These are phyloP conservation scores for Neolamprologus toae DNA, from an alignment of 2,113 vertebrate genomes.

Conservation along the genomic window DNA sequence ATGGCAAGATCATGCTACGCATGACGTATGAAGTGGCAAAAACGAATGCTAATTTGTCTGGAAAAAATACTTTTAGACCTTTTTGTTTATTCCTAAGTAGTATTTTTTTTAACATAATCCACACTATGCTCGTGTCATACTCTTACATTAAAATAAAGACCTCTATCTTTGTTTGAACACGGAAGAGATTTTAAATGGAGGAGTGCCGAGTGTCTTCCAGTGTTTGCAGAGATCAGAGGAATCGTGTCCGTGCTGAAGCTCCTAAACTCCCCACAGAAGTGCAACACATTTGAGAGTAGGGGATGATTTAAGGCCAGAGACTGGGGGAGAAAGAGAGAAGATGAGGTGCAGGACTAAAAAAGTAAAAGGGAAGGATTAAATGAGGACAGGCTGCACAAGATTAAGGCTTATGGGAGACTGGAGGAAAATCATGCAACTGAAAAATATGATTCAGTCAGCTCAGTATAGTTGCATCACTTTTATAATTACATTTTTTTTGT, in stretches of 20 bases:
- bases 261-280: slow-evolving; percentile 3
- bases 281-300: background rate
- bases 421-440: background rate
- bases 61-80: background rate
- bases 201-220: background rate
- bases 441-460: background rate
- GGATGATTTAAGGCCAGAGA: background rate
- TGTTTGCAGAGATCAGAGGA: slow-evolving; percentile 39
- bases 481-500: background rate
- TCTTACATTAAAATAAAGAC: background rate
- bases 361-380: slow-evolving; percentile 1
- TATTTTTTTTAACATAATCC: background rate
- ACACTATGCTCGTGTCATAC: background rate
- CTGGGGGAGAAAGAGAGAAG: background rate
- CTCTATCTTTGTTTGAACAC: background rate
- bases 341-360: background rate
- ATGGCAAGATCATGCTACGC: background rate
- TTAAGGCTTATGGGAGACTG: background rate
- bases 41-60: background rate
- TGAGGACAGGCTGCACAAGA: background rate
- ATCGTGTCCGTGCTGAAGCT: background rate
- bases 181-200: background rate
- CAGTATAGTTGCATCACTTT: background rate
- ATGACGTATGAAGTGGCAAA: background rate
- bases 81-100: background rate